Base-by-base conservation (phyloP, 2,797 vertebrate genomes). In the Aeoliscus strigatus region DNA sequence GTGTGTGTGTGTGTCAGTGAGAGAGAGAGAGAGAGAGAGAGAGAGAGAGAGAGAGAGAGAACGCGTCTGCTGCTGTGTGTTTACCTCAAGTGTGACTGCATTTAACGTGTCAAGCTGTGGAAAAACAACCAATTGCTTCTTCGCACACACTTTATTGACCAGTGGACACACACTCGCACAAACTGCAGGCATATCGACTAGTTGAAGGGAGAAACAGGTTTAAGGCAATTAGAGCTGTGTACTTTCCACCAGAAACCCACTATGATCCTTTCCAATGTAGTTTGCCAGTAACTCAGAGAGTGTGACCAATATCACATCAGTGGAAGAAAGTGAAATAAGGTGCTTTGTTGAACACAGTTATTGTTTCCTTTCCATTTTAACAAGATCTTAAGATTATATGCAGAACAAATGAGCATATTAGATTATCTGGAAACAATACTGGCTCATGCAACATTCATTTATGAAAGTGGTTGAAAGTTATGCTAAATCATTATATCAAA, bases 71-170 rank as follows among this genome's bases (percentile, higher is more conserved):
- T 10, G 39, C 27, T 61, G 63, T 78, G 75, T 77, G 68, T 77
- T 75, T 71, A 67, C 39, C 75, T 81, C 51, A 81, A 84, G 83
- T 77, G 82, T 56, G 80, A 83, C 85, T 87, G 82, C 84, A 87
- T 91, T 90, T 87, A 87, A 86, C 56, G 61, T 81, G 88, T 88
- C 87, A 86, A 85, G 53, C 66, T 60, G 81, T 77, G 70, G 76
- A 83, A 87, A 84, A 85, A 87, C 81, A 87, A 87, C 88, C 71
- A 82, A 90, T 88, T 87, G 74, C 83, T 85, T 85, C 80, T 75
- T 59, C 71, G 75, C 70, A 70, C 75, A 80, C 68, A 59, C 69
- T 81, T 79, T 81, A 84, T 83, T 82, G 82, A 82, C 78, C 68
- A 73, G 56, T 58, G 49, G 39, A 64, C 40, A 60, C 60, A 66